phyloP scores from a whole-genome alignment of 2,888 invertebrate species.

The Drosophila formosana region DNA sequence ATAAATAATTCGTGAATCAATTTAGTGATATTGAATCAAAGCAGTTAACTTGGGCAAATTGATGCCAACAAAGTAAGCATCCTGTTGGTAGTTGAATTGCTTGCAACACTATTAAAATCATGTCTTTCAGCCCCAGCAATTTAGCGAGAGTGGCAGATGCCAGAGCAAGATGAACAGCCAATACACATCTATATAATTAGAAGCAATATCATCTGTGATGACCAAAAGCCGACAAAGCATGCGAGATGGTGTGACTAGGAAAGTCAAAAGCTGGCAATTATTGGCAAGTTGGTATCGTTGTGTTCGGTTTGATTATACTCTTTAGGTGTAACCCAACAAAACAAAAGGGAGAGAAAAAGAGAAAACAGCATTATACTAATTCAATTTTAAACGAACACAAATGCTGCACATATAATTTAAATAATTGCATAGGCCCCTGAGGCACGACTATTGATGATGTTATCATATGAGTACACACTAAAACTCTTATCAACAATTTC shows the following conservation, averaged over 20 bases:
- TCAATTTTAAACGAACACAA: conserved; percentile 76
- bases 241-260: conserved; percentile 64
- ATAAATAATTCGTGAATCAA: conserved; percentile 16
- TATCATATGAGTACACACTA: conserved; percentile 47
- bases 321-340: conserved; percentile 62
- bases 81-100: conserved; percentile 31
- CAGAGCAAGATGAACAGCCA: conserved; percentile 8
- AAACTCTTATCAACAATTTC: conserved; percentile 65
- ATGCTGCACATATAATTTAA: conserved; percentile 71
- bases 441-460: conserved; percentile 68
- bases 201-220: conserved; percentile 61
- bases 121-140: conserved; percentile 27
- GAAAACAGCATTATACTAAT: conserved; percentile 69
- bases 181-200: conserved; percentile 59
- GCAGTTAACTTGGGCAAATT: not conserved
- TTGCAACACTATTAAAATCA: conserved; percentile 44
- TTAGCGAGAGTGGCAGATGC: conserved; percentile 46
- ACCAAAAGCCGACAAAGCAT: conserved; percentile 68
- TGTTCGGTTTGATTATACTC: conserved; percentile 65
- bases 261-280: conserved; percentile 53
- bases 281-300: conserved; percentile 35
- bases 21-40: conserved; percentile 6
- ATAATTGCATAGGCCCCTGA: conserved; percentile 63
- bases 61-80: conserved; percentile 7
- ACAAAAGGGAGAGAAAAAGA: conserved; percentile 25